Conservation (phyloP, 2,888 invertebrate species). For the Phyllotreta cruciferae region DNA sequence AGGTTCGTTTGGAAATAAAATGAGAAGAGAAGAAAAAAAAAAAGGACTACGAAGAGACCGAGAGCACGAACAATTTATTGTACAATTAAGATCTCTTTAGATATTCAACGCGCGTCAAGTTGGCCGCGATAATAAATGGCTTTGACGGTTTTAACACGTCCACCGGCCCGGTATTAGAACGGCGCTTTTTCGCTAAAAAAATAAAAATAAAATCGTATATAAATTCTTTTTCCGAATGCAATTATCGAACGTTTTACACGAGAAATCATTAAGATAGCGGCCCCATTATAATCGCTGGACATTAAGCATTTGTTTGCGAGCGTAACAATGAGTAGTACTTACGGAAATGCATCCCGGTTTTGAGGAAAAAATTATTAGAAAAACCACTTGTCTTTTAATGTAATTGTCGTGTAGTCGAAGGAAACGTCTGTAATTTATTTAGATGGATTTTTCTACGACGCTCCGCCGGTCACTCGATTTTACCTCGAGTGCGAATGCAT, state of each 20-base stretch:
- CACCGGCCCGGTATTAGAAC: too few species aligned
- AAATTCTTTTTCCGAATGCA: slow-evolving; percentile 36
- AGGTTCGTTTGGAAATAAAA: slow-evolving; percentile 24
- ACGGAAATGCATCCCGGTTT: slow-evolving; percentile 47
- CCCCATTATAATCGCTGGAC: slow-evolving; percentile 45
- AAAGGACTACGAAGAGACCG: slow-evolving; percentile 13
- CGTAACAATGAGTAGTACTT: slow-evolving; percentile 46
- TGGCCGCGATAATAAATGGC: slow-evolving; percentile 6
- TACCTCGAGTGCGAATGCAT: slow-evolving; percentile 11
- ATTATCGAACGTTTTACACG: slow-evolving; percentile 41
- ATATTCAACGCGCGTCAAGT: slow-evolving; percentile 11
- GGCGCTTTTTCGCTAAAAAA: not conserved
- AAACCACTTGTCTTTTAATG: slow-evolving; percentile 55
- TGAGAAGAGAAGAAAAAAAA: not conserved
- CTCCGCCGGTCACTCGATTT: slow-evolving; percentile 23
- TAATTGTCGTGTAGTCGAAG: slow-evolving; percentile 52
- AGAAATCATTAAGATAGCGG: slow-evolving; percentile 45
- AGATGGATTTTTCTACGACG: slow-evolving; percentile 26
- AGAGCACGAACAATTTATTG: slow-evolving; percentile 29
- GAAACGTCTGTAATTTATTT: slow-evolving; percentile 41
- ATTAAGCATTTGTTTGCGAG: slow-evolving; percentile 47
- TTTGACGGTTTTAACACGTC: not conserved
- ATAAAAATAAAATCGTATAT: slow-evolving; percentile 39
- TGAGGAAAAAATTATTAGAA: slow-evolving; percentile 49
- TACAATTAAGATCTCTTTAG: slow-evolving; percentile 33